phyloP scores from a whole-genome alignment of 2,113 vertebrate species.

The Marmota monax region DNA sequence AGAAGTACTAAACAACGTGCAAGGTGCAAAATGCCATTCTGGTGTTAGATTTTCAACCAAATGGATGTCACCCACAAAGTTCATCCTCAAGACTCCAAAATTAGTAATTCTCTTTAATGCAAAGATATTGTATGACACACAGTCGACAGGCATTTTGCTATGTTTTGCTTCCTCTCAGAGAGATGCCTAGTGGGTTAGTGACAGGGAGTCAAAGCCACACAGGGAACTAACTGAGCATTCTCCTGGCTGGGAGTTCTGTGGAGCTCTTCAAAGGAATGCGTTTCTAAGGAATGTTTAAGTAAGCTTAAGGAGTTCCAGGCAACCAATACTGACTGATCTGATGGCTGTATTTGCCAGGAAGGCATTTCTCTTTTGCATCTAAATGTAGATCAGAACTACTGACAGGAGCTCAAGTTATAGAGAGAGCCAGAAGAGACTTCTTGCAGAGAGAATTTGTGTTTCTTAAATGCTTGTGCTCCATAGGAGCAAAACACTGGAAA shows the following conservation, averaged over 20 bases:
- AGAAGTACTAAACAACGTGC: background rate
- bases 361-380: constrained; percentile 48
- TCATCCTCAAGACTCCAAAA: background rate
- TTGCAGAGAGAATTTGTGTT: background rate
- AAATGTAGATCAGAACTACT: background rate
- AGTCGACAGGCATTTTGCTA: background rate
- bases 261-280: constrained; percentile 51
- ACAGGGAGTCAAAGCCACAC: background rate
- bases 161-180: constrained; percentile 32
- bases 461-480: background rate
- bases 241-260: background rate
- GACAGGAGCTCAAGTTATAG: background rate
- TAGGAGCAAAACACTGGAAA: constrained; percentile 28
- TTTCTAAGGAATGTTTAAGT: constrained; percentile 65
- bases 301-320: constrained; percentile 58
- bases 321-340: background rate
- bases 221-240: background rate
- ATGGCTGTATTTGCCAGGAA: background rate
- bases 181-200: background rate
- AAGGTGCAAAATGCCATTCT: background rate
- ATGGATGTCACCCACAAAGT: background rate
- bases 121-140: background rate
- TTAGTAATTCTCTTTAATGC: background rate
- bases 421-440: background rate
- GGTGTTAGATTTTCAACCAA: background rate